Conservation (phyloP, 2,113 vertebrate genomes). For the Columba livia region DNA sequence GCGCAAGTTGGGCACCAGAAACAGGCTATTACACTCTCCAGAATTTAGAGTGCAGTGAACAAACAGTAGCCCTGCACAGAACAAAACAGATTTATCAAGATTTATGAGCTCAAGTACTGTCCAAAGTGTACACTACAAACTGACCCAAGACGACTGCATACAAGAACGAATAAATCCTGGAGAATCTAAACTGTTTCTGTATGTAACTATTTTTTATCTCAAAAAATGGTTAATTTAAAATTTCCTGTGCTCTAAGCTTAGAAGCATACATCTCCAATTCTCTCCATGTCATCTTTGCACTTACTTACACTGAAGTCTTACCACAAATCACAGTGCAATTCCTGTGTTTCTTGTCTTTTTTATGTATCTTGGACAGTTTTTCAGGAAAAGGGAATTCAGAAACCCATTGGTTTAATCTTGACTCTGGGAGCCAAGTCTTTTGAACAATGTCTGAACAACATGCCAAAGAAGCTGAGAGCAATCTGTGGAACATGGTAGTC, state of each 20-base stretch:
- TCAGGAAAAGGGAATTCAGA: neutral
- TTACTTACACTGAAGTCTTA: neutral
- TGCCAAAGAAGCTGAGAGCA: neutral
- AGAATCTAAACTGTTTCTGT: neutral
- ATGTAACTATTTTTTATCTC: neutral
- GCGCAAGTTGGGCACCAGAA: neutral
- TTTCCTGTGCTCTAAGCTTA: neutral
- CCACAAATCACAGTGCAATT: neutral
- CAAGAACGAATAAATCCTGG: neutral
- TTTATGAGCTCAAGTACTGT: neutral
- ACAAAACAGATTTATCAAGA: neutral
- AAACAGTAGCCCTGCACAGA: neutral
- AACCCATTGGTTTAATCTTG: fast-evolving
- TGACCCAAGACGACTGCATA: neutral
- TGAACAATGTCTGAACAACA: neutral
- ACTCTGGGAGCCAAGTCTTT: neutral
- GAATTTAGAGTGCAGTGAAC: neutral
- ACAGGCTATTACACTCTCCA: fast-evolving
- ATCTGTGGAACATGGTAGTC: neutral
- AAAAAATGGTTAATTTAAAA: neutral
- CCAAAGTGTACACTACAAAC: neutral
- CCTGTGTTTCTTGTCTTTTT: neutral
- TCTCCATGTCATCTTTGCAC: neutral
- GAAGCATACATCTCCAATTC: neutral
- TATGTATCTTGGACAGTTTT: neutral